phyloP scores from a whole-genome alignment of 1,140 invertebrate genomes.

The Vanessa tameamea region DNA sequence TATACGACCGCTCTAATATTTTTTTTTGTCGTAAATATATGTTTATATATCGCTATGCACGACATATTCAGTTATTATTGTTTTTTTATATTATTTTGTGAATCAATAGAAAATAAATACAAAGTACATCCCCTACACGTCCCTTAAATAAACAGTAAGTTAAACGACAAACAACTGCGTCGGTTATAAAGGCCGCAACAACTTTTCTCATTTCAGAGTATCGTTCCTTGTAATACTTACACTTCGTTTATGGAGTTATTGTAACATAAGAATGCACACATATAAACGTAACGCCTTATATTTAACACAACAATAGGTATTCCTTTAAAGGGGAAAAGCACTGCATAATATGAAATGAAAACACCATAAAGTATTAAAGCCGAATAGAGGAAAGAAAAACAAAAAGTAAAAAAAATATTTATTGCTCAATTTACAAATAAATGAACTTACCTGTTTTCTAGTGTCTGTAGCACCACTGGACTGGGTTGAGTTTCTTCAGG shows the following conservation, averaged over 20 bases:
- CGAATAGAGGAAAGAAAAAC: slow-evolving; percentile 9
- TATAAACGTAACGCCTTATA: no score
- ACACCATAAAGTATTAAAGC: slow-evolving; percentile 19
- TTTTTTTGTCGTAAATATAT: no score
- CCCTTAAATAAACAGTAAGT: slow-evolving; percentile 9
- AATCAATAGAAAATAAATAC: no score
- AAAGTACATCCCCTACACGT: no score
- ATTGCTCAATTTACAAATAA: slow-evolving; percentile 20
- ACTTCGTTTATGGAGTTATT: neutral
- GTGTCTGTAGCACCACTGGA: slow-evolving; percentile 45
- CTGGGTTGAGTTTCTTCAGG: slow-evolving; percentile 39
- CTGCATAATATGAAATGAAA: slow-evolving; percentile 23
- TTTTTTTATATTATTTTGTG: no score
- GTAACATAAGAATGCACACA: no score
- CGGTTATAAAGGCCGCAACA: slow-evolving; percentile 17
- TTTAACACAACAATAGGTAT: neutral
- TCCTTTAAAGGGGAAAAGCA: neutral
- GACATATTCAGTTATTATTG: no score
- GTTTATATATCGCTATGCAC: no score
- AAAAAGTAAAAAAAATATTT: slow-evolving; percentile 26
- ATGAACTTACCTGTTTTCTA: slow-evolving; percentile 65
- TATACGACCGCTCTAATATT: no score
- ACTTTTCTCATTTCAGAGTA: slow-evolving; percentile 30
- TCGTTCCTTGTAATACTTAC: neutral
- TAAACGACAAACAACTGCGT: slow-evolving; percentile 3